Percentiles rank a stretch among this genome's conserved stretches.
phyloP scores from a whole-genome alignment of 2,797 vertebrate species.

The Sebastes alutus region DNA sequence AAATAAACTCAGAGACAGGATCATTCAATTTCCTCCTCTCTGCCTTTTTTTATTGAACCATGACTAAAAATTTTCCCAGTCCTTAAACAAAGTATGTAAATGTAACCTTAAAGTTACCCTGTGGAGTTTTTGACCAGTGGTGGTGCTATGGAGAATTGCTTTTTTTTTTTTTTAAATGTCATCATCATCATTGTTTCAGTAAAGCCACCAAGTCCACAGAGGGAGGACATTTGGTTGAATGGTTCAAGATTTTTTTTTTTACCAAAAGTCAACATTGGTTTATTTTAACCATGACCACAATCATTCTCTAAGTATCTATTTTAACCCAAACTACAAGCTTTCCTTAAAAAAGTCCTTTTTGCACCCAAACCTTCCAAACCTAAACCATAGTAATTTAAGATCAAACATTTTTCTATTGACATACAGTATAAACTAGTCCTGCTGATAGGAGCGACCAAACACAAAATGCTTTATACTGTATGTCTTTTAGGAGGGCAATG shows the following conservation, averaged over 20 bases:
- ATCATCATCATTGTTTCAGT: not conserved
- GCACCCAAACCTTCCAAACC: no score
- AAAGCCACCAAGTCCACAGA: not conserved
- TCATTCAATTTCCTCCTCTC: not conserved
- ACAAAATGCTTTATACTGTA: not conserved
- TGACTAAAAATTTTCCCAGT: not conserved
- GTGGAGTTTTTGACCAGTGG: not conserved
- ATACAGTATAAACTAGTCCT: not conserved
- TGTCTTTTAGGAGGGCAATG: not conserved
- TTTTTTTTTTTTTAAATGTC: no score
- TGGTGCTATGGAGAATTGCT: not conserved
- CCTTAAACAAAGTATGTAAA: not conserved
- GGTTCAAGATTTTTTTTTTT: not conserved
- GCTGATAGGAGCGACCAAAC: not conserved
- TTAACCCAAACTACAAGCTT: not conserved
- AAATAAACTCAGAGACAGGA: not conserved
- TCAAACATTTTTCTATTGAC: not conserved
- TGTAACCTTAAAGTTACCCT: not conserved
- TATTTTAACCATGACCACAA: not conserved
- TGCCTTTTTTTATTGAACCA: not conserved
- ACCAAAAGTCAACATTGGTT: not conserved
- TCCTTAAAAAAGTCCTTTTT: not conserved
- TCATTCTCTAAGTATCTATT: not conserved
- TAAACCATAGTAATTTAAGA: not conserved
- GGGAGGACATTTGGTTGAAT: not conserved